Base-by-base conservation (phyloP, 1,140 invertebrate species). In the Drosophila virilis region DNA sequence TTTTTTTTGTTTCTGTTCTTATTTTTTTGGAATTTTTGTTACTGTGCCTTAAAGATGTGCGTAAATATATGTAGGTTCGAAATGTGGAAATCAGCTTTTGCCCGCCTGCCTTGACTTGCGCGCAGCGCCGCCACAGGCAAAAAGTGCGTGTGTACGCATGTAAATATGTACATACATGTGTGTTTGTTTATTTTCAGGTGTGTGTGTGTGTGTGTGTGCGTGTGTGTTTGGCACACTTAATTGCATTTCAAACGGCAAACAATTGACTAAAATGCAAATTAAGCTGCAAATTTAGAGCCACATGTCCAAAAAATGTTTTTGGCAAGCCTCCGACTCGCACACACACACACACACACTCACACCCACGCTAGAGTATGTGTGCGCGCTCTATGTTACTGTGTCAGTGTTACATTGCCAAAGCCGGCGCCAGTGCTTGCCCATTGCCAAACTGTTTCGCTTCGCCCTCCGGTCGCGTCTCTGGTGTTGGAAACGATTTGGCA, bases 401-500 rank as follows among this genome's bases (percentile, higher is more conserved):
- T 74, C 72, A 74, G 66, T 74, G 67, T 74, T 70, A 70, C 72
- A 74, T 57, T 70, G 66, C 58, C 72, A 74, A 70, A 74, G 72
- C 72, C 72, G 72, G 72, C 57, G 71, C 71, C 58, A 48, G 28
- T 52, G 42, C 38, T 43, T 61, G 50, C 38, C 62, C 54, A 52
- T 66, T 67, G 55, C 55, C 54, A 68, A 68, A 68, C 2, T 57
- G 62, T 66, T 66, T 43, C 61, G 15, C 4, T 59, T 5, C 35
- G 42, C 32, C 37, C 57, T 50, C 37, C 37, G 57, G 35, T 43
- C 51, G 28, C 17, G n/a, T 33, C 50, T 32, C 40, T 17, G 50
- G 58, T 67, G 54, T 35, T 61, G 65, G 71, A 40, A 68, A 74
- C 71, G 57, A 42, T 69, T 69, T 61, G 71, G 71, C 57, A 74